Evolutionary conservation across 2,113 vertebrate species (phyloP).

Genomic region (Glareola pratincola): DNA sequence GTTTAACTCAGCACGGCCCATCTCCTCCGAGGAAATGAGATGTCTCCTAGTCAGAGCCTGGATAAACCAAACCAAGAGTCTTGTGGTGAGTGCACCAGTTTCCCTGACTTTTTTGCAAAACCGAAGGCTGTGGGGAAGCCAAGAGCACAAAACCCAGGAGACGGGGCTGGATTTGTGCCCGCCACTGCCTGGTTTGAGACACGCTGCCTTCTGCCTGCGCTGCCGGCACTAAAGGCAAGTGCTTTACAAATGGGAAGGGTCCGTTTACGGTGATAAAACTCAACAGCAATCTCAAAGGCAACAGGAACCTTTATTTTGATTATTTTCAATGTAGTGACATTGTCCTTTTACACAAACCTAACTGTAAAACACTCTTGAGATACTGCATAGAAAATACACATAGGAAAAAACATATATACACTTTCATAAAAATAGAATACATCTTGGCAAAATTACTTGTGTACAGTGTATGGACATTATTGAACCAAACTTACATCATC

Average conservation of each 20-base stretch:
- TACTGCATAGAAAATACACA: slow-evolving; percentile 74
- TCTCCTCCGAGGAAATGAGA: background rate
- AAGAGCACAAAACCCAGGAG: background rate
- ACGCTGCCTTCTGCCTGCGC: rapidly evolving
- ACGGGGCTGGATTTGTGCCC: too few species aligned
- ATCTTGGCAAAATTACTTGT: slow-evolving; percentile 82
- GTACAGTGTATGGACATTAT: slow-evolving; percentile 80
- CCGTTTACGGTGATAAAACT: background rate
- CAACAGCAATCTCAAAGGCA: slow-evolving; percentile 1
- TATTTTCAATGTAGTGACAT: slow-evolving; percentile 50
- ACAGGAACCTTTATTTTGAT: slow-evolving; percentile 71
- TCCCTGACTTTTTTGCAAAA: background rate
- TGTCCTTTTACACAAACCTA: slow-evolving; percentile 59
- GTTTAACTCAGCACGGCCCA: background rate
- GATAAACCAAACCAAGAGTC: background rate
- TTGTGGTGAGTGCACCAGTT: background rate
- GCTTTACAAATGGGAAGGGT: background rate
- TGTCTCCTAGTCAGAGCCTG: background rate
- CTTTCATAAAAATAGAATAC: slow-evolving; percentile 93
- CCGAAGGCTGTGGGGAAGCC: background rate
- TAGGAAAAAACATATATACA: slow-evolving; percentile 80
- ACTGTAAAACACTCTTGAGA: slow-evolving; percentile 67
- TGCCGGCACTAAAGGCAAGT: rapidly evolving
- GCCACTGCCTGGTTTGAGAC: background rate
- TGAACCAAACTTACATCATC: slow-evolving; percentile 58